Evolutionary conservation across 1,140 invertebrate genomes (phyloP).

Genomic region (Aphaenogaster floridana): DNA sequence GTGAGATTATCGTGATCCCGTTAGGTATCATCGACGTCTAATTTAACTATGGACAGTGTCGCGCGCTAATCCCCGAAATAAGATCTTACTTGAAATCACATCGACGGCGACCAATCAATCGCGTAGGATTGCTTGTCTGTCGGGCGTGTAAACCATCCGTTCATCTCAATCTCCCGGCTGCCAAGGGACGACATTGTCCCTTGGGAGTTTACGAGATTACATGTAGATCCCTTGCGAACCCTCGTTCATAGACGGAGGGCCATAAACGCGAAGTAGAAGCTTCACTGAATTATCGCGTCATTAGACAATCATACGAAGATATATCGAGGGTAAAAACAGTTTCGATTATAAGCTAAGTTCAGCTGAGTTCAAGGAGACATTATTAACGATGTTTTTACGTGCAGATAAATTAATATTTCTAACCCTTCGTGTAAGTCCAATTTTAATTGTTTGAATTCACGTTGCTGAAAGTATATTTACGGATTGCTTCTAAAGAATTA

Average conservation of each 20-base stretch:
- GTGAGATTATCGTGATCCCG: conserved; percentile 9
- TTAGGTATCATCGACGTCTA: not conserved
- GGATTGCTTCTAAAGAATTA: not conserved
- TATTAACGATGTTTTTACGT: not conserved
- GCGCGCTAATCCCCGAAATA: not conserved
- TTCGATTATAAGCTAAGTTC: not conserved
- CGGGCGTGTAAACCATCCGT: conserved; percentile 14
- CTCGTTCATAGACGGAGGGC: not conserved
- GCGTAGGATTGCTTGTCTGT: not conserved
- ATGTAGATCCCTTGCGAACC: not conserved
- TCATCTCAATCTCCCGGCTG: not conserved
- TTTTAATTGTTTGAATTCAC: not conserved
- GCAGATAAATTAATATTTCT: not conserved
- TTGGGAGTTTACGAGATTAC: conserved; percentile 31
- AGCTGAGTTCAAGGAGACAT: not conserved
- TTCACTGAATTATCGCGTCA: conserved; percentile 1
- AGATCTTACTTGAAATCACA: conserved; percentile 1
- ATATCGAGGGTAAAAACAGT: not conserved
- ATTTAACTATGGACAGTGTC: conserved; percentile 11
- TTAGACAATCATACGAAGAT: not conserved
- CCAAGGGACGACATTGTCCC: not conserved
- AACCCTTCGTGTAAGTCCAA: not conserved
- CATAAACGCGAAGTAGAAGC: conserved; percentile 2
- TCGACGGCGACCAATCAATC: conserved; percentile 12
- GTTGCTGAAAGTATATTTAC: not conserved